Percentiles rank a stretch among this genome's conserved stretches.
phyloP scores from a whole-genome alignment of 2,113 vertebrate genomes.

The Oryzias javanicus region DNA sequence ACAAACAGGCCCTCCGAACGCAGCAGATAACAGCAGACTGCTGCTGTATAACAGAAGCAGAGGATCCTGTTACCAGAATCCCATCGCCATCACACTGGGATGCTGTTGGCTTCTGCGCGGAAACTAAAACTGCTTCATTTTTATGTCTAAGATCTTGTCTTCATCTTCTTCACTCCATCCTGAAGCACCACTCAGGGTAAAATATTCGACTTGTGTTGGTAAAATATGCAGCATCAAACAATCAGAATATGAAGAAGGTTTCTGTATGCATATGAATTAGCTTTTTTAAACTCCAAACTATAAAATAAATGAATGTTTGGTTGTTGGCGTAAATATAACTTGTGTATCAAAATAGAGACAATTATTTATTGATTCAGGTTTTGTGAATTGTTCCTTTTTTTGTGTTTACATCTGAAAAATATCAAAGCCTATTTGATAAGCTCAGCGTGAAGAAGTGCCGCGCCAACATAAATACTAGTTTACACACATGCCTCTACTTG shows the following conservation, averaged over 20 bases:
- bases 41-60: not conserved
- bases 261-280: too few relatives aligned
- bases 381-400: too few relatives aligned
- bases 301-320: too few relatives aligned
- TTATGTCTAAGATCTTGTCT: not conserved
- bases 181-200: not conserved
- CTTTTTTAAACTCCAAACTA: too few relatives aligned
- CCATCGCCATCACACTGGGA: not conserved
- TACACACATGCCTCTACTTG: conserved; percentile 14
- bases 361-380: too few relatives aligned
- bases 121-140: not conserved
- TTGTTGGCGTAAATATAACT: not conserved
- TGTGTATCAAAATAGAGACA: not conserved
- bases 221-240: too few relatives aligned
- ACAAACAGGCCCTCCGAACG: not conserved
- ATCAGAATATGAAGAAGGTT: too few relatives aligned
- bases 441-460: not conserved
- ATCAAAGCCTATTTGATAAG: not conserved
- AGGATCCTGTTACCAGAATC: not conserved
- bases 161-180: not conserved
- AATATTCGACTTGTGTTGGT: too few relatives aligned
- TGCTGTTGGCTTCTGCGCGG: not conserved
- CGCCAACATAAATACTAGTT: conserved; percentile 11
- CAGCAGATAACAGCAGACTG: not conserved
- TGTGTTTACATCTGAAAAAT: too few relatives aligned